Evolutionary conservation across 2,888 invertebrate genomes (phyloP), one percentile per base, ranked within the genome.

Genomic region (Agrochola lychnidis): DNA sequence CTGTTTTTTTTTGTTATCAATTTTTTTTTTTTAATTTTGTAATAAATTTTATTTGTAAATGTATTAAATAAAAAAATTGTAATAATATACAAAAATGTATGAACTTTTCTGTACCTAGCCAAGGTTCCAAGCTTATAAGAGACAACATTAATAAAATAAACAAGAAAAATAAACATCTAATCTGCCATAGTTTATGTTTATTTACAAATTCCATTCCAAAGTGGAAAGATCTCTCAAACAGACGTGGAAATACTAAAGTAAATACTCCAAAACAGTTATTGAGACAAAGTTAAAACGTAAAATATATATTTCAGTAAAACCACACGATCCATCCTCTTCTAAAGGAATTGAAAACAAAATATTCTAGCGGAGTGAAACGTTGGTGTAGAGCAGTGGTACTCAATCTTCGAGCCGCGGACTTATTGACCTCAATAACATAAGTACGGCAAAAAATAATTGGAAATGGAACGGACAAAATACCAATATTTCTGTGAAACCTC

Each of bases 311-410:
- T 76, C 66, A 80, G 80, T 73, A 76, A 69, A 70, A 83, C 79
- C 78, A 66, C 67, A 61, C 81, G 79, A 86, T 87, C 73, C 61
- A 83, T 87, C 78, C 81, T 76, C 76, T 79, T 83, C 84, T 68
- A 68, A 73, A 70, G 73, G 68, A 81, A 86, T 86, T 81, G 78
- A 81, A 84, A 79, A 81, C 84, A 82, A 84, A 88, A 88, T 84
- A 84, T 81, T 82, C 76, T 71, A 85, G 71, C 22, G 10, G 71
- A 85, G 86, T 84, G 82, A 82, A 70, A 71, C 62, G 66, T 84
- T 81, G 40, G 40, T 72, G 42, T 48, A 19, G 36, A n/a, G 1
- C 78, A 78, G 73, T 10, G 36, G 12, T 63, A 51, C 66, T 72
- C 71, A 85, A 82, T 25, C 53, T 71, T 25, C 10, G 6, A 67